Evolutionary conservation across 2,113 vertebrate genomes (phyloP), one percentile per base, ranked within the genome.

Genomic region (Zapus hudsonius): DNA sequence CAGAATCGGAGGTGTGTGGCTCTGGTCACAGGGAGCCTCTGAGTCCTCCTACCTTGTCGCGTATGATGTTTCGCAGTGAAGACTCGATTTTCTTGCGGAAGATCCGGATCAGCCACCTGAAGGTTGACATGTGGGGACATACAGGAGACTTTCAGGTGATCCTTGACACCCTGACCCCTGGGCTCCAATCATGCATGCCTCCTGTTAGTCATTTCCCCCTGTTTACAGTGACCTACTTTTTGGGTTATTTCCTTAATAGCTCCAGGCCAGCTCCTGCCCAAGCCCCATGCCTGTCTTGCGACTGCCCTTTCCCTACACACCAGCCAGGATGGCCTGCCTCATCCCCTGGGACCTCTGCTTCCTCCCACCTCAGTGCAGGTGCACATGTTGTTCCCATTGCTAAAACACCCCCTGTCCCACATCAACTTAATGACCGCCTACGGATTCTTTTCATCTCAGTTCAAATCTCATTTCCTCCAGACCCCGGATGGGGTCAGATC

Each of bases 91-190:
- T 82, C 0, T 7, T 44, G 4, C 42, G 78, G 97, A 98, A 98
- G 13, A 98, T 91, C 44, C 91, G 95, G n/a, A 98, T 97, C 95
- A 98, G 86, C 98, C 97, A 98, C 72, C 98, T 98, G 89, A 74
- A 84, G 81, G 81, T 79, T 31, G 87, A 31, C 25, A 92, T 0
- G n/a, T 17, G 67, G 69, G 70, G 47, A 42, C 55, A 84, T 1
- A 15, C 0, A 3, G 94, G 82, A 93, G 81, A 66, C 75, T 76
- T 78, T 72, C 5, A 27, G 61, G 13, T 17, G 55, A 33, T 36
- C 10, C 57, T 36, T 52, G 59, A 20, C 19, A 63, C 52, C 22
- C 59, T 78, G 0, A 0, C 10, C n/a, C 22, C 64, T 47, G 23
- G 23, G 15, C 47, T 64, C 69, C 23, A 16, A 27, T 16, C 17